A percentile compares a stretch with the other conserved stretches of the same genome.
These are phyloP conservation scores for Chymomyza caudatula DNA, from an alignment of 2,888 invertebrate genomes.

Conservation along the genomic window DNA sequence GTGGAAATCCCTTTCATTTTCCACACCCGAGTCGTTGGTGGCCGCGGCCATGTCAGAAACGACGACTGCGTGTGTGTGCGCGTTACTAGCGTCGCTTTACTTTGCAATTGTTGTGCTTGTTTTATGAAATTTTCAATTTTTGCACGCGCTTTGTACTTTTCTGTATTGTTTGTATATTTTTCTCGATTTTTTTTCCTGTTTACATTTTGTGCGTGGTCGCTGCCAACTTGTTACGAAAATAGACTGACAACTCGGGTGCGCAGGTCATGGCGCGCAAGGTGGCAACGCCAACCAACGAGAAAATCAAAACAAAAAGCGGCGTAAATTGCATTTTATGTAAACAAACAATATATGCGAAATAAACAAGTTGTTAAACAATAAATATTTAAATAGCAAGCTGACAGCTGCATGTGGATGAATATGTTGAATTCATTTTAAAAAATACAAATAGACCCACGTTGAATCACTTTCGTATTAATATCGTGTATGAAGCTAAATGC, in stretches of 20 bases:
- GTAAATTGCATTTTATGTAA: no score
- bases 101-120: conserved; percentile 24
- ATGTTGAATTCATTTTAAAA: no score
- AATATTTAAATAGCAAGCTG: no score
- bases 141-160: conserved; percentile 58
- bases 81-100: not conserved
- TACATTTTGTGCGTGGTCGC: conserved; percentile 49
- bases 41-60: conserved; percentile 48
- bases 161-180: conserved; percentile 68
- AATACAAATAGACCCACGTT: no score
- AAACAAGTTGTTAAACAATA: no score
- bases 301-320: conserved; percentile 6
- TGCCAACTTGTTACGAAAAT: conserved; percentile 34
- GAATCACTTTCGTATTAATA: no score
- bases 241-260: conserved; percentile 23
- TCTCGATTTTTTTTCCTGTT: conserved; percentile 68
- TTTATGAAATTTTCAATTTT: conserved; percentile 35
- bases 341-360: not conserved
- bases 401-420: no score
- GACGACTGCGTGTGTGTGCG: conserved; percentile 17
- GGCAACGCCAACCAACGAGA: conserved; percentile 32
- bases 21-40: conserved; percentile 56
- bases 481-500: no score
- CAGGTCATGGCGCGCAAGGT: conserved; percentile 8
- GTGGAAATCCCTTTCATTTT: conserved; percentile 25